A percentile compares a stretch with the other conserved stretches of the same genome.
Conservation (phyloP, 2,888 invertebrate genomes). For the Gortyna flavago region DNA sequence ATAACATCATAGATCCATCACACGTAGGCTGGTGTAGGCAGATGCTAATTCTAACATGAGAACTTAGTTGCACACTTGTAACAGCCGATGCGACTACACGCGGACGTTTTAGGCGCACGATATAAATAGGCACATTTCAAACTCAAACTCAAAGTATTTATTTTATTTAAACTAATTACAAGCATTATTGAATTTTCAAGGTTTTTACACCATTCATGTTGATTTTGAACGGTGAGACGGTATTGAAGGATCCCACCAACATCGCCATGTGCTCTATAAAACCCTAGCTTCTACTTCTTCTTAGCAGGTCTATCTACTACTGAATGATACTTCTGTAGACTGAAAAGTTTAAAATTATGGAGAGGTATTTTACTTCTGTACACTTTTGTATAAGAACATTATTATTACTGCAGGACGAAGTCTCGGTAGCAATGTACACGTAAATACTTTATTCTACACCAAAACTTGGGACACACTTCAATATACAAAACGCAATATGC, state of each 20-base stretch:
- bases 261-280: not conserved
- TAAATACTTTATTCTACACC: not conserved
- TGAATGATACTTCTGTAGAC: not conserved
- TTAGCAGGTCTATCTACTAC: not conserved
- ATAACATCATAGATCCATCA: slow-evolving; percentile 44
- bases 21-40: slow-evolving; percentile 64
- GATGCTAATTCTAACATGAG: slow-evolving; percentile 63
- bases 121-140: not conserved
- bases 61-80: slow-evolving; percentile 30
- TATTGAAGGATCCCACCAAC: not conserved
- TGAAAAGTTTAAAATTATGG: not conserved
- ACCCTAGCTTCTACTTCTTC: too few relatives aligned
- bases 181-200: not conserved
- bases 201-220: too few relatives aligned
- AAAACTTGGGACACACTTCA: not conserved
- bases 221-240: too few relatives aligned
- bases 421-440: not conserved
- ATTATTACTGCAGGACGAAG: not conserved
- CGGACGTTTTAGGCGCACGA: not conserved
- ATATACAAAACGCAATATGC: not conserved
- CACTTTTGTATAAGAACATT: not conserved
- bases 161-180: not conserved
- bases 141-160: not conserved
- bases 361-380: not conserved
- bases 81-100: slow-evolving; percentile 16